Evolutionary conservation across 1,140 invertebrate species (phyloP), one percentile per base, ranked within the genome.

Genomic region (Leptopilina clavipes): DNA sequence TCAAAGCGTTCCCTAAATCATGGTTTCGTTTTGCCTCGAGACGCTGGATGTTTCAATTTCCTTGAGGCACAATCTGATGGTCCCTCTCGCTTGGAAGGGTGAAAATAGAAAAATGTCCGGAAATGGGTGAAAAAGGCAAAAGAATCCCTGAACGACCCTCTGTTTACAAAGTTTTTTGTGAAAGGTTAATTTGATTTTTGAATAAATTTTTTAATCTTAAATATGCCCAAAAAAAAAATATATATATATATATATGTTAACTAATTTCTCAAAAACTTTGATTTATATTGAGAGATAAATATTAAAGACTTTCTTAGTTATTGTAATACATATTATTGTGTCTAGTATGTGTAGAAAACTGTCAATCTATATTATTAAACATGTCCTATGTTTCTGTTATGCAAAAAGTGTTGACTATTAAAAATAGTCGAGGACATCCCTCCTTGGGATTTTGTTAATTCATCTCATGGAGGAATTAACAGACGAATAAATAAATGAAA

Each of bases 41-140:
- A 83, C 85, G 83, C 77, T 88, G 86, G 86, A 90, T 89, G 85
- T 90, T 90, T 90, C 88, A 90, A 90, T 90, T 90, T 90, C 89
- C 89, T 90, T 87, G 85, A 86, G 82, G 87, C 83, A 82, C 85
- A 90, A 88, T 89, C 89, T 87, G 87, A 89, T 89, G 86, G 79
- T 82, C 81, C 75, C 74, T 85, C 79, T 71, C 77, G 83, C 79
- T 80, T 73, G 70, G 70, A 76, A 75, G 77, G 74, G 82, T 78
- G 80, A 82, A 76, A 71, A 75, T 70, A 79, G 54, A 75, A 76
- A 78, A 80, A 75, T 37, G 25, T 22, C 14, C 59, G 25, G 59
- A 37, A 65, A 65, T n/a, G 25, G 59, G 25, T 31, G 14, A 65
- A 65, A 65, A 65, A 65, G 56, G 59, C 59, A 65, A 65, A 65